Evolutionary conservation across 2,797 vertebrate genomes (phyloP).

Genomic region (Acrossocheilus fasciatus): DNA sequence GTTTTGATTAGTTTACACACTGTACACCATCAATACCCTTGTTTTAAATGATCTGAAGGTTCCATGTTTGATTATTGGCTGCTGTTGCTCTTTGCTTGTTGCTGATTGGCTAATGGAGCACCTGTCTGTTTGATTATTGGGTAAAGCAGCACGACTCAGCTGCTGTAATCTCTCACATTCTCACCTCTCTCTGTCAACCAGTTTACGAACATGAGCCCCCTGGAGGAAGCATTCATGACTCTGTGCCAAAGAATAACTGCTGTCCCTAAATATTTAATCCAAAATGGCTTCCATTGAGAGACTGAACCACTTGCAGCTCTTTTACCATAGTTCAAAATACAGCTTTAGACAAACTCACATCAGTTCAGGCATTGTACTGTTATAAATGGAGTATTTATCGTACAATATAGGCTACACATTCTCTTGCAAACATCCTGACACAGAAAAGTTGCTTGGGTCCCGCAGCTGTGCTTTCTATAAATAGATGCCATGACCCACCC

Average conservation of each 20-base stretch:
- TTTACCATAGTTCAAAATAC: neutral
- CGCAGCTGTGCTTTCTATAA: conserved; percentile 60
- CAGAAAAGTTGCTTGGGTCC: conserved; percentile 35
- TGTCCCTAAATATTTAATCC: conserved; percentile 17
- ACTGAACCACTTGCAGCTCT: neutral
- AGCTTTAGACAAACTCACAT: neutral
- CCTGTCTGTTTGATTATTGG: conserved; percentile 38
- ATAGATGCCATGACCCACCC: conserved; percentile 54
- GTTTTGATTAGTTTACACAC: neutral
- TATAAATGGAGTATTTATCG: neutral
- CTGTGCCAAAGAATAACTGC: conserved; percentile 33
- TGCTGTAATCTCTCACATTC: conserved; percentile 38
- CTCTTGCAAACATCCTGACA: conserved; percentile 23
- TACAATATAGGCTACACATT: neutral
- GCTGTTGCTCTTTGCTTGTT: conserved; percentile 5
- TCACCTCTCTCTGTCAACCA: conserved; percentile 37
- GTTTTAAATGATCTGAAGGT: neutral
- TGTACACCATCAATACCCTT: neutral
- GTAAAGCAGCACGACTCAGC: conserved; percentile 22
- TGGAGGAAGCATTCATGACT: conserved; percentile 37
- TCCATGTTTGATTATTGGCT: conserved; percentile 17
- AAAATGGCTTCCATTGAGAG: conserved; percentile 17
- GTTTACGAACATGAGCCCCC: conserved; percentile 34
- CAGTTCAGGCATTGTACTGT: neutral
- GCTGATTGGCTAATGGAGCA: conserved; percentile 19